These are phyloP conservation scores for Tenthredo mesomela DNA, from an alignment of 2,888 invertebrate species.

Conservation along the genomic window DNA sequence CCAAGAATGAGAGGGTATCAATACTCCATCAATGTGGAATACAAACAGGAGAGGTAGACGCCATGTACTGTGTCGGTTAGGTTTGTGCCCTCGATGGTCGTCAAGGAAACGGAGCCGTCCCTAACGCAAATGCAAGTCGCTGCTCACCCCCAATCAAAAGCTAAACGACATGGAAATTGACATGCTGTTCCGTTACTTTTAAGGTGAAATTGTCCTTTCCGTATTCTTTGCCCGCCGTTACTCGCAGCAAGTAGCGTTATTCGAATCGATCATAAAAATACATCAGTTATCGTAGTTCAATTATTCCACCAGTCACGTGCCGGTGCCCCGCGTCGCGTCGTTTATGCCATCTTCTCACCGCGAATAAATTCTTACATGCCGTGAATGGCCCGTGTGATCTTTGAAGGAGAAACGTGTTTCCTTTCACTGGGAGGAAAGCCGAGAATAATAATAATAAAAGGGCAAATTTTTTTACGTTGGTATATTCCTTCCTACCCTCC, in stretches of 20 bases:
- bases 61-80: conserved; percentile 61
- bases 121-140: conserved; percentile 56
- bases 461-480: neutral
- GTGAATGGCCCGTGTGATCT: conserved; percentile 1
- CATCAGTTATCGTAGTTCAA: neutral
- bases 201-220: conserved; percentile 3
- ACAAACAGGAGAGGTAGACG: conserved; percentile 71
- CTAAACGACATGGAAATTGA: conserved; percentile 73
- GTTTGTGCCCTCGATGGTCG: conserved; percentile 67
- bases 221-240: neutral
- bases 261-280: neutral
- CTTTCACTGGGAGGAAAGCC: neutral
- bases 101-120: conserved; percentile 72
- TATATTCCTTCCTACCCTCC: neutral
- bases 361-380: conserved; percentile 23
- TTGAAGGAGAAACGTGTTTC: conserved; percentile 28
- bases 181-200: conserved; percentile 56
- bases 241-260: neutral
- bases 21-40: conserved; percentile 78
- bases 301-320: neutral
- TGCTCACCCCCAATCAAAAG: conserved; percentile 62
- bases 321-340: neutral
- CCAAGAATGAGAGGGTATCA: conserved; percentile 67
- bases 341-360: conserved; percentile 2
- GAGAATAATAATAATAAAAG: conserved; percentile 15